Percentiles rank a stretch among this genome's conserved stretches.
Conservation (phyloP, 2,888 invertebrate genomes). For the Tetramorium bicarinatum region DNA sequence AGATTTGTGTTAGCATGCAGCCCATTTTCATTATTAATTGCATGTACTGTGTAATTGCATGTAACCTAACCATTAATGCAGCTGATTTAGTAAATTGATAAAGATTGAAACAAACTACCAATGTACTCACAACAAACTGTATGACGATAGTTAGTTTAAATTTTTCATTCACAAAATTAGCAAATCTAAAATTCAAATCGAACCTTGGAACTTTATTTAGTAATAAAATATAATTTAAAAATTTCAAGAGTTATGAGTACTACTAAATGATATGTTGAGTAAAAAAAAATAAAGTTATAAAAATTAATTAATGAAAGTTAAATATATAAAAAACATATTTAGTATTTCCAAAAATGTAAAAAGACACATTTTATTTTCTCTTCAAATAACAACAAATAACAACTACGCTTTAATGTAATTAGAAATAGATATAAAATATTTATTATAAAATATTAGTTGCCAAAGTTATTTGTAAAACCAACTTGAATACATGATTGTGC, state of each 20-base stretch:
- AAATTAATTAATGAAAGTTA: background rate
- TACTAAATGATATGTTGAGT: background rate
- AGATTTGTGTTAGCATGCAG: slow-evolving; percentile 70
- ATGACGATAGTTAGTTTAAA: slow-evolving; percentile 41
- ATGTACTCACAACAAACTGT: slow-evolving; percentile 52
- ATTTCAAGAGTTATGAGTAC: background rate
- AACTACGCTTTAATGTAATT: background rate
- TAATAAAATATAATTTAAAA: slow-evolving; percentile 4
- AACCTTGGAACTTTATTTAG: background rate
- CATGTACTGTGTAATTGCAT: slow-evolving; percentile 15
- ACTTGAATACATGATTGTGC: slow-evolving; percentile 49
- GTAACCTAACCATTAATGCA: background rate
- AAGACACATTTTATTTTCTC: background rate
- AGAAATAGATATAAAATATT: background rate
- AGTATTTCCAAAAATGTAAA: background rate
- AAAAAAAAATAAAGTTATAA: background rate
- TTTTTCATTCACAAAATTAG: slow-evolving; percentile 30
- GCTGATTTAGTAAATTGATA: slow-evolving; percentile 41
- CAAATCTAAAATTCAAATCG: slow-evolving; percentile 34
- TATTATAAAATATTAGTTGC: background rate
- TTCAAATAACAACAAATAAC: background rate
- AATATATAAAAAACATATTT: background rate
- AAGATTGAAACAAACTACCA: slow-evolving; percentile 52
- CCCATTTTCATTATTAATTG: slow-evolving; percentile 17
- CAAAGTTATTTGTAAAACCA: background rate